These are phyloP conservation scores for Epinotia nisella DNA, from an alignment of 2,888 invertebrate species.

Conservation along the genomic window DNA sequence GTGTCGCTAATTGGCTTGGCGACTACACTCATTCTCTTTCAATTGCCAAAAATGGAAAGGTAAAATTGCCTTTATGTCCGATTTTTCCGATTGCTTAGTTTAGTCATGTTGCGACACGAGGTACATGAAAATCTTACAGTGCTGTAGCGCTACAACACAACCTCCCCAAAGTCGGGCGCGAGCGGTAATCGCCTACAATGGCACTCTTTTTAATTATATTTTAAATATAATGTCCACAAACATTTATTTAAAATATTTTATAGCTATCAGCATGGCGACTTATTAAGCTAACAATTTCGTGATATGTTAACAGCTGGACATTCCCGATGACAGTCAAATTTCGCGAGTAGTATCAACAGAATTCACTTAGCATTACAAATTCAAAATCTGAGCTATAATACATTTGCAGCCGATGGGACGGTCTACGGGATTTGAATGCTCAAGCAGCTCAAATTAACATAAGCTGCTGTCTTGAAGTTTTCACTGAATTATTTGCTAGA, in stretches of 20 bases:
- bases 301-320: conserved; percentile 31
- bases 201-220: too few species aligned
- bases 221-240: too few species aligned
- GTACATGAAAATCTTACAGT: too few species aligned
- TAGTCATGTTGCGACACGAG: too few species aligned
- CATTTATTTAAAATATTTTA: too few species aligned
- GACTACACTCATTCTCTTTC: conserved; percentile 24
- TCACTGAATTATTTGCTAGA: conserved; percentile 43
- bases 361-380: conserved; percentile 44
- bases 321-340: conserved; percentile 36
- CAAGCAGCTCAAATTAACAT: conserved; percentile 47
- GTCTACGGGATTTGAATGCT: conserved; percentile 45
- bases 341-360: conserved; percentile 40
- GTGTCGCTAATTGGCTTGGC: conserved; percentile 70
- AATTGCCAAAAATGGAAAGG: conserved; percentile 7
- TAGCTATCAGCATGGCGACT: too few species aligned
- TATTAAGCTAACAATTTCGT: not conserved
- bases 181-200: too few species aligned
- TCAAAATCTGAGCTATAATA: conserved; percentile 40
- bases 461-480: conserved; percentile 44
- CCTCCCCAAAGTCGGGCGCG: too few species aligned
- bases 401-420: conserved; percentile 40
- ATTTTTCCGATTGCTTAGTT: not conserved
- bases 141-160: too few species aligned
- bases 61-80: conserved; percentile 3